Percentiles rank a stretch among this genome's conserved stretches.
These are phyloP conservation scores for Corynorhinus townsendii DNA, from an alignment of 2,113 vertebrate genomes.

Conservation along the genomic window DNA sequence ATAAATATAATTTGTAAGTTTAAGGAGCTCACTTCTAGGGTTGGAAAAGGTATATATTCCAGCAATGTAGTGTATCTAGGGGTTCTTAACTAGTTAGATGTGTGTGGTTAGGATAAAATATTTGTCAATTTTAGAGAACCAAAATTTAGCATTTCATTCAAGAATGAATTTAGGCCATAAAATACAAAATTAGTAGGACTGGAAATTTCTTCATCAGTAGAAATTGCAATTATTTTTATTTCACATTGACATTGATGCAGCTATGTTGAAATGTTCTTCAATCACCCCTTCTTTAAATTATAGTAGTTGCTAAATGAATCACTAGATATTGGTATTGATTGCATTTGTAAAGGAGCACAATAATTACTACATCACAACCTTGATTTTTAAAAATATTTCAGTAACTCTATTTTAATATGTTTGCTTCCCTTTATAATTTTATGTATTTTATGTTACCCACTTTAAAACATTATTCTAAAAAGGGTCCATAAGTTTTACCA, in stretches of 20 bases:
- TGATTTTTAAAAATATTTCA: background rate
- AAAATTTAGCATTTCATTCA: background rate
- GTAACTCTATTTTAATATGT: background rate
- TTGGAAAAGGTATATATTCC: background rate
- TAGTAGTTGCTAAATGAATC: background rate
- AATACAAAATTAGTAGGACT: background rate
- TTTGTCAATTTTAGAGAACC: background rate
- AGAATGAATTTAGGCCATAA: background rate
- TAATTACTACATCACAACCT: background rate
- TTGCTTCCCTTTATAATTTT: background rate
- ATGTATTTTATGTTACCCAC: background rate
- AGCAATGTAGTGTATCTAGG: background rate
- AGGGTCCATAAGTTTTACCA: background rate
- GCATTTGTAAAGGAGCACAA: background rate
- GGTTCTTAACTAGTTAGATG: background rate
- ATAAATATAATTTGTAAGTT: background rate
- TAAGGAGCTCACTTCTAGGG: background rate
- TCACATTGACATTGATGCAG: background rate
- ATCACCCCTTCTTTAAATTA: background rate
- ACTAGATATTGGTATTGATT: background rate
- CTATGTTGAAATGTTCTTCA: background rate
- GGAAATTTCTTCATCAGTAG: background rate
- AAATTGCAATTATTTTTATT: background rate
- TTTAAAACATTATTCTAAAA: background rate
- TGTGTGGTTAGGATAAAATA: background rate